These are phyloP conservation scores for Scortum barcoo DNA, from an alignment of 2,113 vertebrate genomes.

Conservation along the genomic window DNA sequence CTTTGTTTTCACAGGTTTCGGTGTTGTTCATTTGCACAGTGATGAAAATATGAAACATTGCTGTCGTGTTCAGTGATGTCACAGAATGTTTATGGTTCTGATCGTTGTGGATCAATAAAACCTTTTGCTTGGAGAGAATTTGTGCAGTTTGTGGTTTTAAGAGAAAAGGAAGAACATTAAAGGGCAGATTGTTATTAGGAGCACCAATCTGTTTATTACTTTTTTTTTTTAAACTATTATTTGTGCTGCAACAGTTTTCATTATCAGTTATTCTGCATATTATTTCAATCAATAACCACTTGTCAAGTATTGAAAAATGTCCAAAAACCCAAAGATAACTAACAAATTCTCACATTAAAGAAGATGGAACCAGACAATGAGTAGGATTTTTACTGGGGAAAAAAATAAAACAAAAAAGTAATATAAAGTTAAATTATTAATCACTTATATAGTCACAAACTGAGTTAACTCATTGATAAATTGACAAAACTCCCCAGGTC, in stretches of 20 bases:
- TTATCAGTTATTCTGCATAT: background rate
- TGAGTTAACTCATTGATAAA: no score
- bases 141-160: background rate
- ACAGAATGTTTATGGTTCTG: conserved; percentile 77
- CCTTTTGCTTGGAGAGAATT: conserved; percentile 68
- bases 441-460: no score
- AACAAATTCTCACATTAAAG: no score
- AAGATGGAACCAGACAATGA: no score
- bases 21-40: conserved; percentile 76
- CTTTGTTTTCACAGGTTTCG: conserved; percentile 45
- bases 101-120: conserved; percentile 83
- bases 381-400: no score
- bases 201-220: background rate
- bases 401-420: no score
- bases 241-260: background rate
- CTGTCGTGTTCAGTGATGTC: conserved; percentile 80
- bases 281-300: background rate
- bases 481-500: no score
- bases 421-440: no score
- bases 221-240: no score
- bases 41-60: conserved; percentile 72
- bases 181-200: background rate
- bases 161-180: background rate
- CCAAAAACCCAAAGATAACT: no score
- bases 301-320: no score